phyloP scores from a whole-genome alignment of 1,140 invertebrate genomes.

The Pararge aegeria region DNA sequence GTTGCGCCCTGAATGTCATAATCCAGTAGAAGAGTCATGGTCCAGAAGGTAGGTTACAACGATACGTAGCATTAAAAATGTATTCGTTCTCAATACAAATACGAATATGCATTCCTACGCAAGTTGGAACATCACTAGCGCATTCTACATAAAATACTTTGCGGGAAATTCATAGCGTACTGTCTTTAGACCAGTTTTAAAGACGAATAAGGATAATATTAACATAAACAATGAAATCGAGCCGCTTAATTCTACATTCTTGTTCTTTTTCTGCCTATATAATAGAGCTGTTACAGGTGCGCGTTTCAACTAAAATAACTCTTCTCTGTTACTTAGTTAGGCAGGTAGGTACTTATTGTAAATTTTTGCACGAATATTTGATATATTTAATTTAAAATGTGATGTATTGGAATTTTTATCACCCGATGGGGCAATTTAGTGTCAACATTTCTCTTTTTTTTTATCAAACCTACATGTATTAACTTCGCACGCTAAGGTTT shows the following conservation, averaged over 20 bases:
- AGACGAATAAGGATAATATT: constrained; percentile 15
- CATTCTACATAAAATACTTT: constrained; percentile 16
- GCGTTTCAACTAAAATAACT: constrained; percentile 6
- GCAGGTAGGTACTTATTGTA: not conserved
- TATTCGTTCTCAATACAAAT: no score
- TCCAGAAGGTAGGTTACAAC: no score
- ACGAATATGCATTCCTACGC: no score
- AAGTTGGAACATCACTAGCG: not conserved
- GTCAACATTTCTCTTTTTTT: no score
- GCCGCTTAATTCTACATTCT: constrained; percentile 13
- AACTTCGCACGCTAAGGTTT: no score
- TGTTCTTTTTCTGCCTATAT: constrained; percentile 2
- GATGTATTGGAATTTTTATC: no score
- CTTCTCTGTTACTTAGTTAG: not conserved
- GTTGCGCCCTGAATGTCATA: no score
- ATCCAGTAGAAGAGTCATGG: no score
- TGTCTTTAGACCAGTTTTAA: constrained; percentile 5
- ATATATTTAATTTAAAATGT: not conserved
- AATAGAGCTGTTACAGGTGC: constrained; percentile 20
- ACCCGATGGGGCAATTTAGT: not conserved
- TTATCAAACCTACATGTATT: no score
- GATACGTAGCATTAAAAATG: no score
- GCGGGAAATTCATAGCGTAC: constrained; percentile 26
- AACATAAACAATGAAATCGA: constrained; percentile 22
- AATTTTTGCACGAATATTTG: not conserved